Percentiles rank a stretch among this genome's conserved stretches.
Conservation (phyloP, 2,113 vertebrate genomes). For the Tichodroma muraria region DNA sequence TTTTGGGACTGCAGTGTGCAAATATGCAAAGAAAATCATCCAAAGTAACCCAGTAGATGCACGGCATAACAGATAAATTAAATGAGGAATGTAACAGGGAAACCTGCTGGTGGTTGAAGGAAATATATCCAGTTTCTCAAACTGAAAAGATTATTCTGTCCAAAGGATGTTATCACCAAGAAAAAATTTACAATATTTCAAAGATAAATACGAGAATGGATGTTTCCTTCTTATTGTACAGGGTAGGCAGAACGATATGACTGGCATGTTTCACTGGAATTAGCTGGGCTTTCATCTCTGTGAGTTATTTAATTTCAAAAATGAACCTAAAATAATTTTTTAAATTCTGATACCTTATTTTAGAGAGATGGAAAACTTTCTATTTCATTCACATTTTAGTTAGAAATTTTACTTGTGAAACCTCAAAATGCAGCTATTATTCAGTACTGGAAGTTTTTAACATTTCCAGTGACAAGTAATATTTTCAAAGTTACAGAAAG, state of each 20-base stretch:
- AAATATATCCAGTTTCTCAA: neutral
- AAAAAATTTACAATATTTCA: neutral
- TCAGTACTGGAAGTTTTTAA: neutral
- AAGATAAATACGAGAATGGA: neutral
- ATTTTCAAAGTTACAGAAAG: neutral
- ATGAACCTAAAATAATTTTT: too few species aligned
- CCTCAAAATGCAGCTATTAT: neutral
- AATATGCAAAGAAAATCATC: neutral
- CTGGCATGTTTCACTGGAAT: neutral
- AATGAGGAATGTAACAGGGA: neutral
- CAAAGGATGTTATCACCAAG: neutral
- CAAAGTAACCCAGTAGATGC: neutral
- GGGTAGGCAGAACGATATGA: neutral
- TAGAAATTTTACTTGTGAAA: neutral
- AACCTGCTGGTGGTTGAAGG: neutral
- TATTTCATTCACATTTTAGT: neutral
- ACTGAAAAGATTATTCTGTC: neutral
- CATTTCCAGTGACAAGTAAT: neutral
- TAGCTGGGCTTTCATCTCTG: neutral
- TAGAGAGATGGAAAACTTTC: neutral
- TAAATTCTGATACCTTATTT: neutral
- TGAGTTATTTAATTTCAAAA: neutral
- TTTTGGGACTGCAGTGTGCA: constrained; percentile 13
- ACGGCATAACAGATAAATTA: constrained; percentile 13
- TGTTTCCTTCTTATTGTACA: neutral